Base-by-base conservation (phyloP, 2,888 invertebrate genomes). In the Linnaemya vulpina region DNA sequence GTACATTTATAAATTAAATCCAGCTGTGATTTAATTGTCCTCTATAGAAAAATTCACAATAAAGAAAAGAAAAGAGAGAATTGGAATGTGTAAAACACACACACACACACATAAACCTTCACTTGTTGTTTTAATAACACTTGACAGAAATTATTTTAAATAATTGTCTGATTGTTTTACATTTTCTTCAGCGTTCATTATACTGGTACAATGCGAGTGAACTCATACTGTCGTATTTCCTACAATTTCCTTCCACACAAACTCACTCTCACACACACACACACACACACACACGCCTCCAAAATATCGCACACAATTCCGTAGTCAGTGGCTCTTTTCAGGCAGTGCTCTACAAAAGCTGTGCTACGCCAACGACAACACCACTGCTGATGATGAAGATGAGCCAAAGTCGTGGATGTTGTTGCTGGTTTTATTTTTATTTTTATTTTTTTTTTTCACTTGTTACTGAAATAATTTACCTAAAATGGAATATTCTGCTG, bases 11-110 rank as follows among this genome's bases (percentile, higher is more conserved):
- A 51, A 74, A 60, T 53, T 38, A 80, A 78, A 74, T 78, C 82
- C 70, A 71, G 82, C 78, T 82, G 82, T 82, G 85, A 85, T 82
- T 85, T 82, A 78, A 82, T 82, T 82, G 85, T 85, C 75, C 74
- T 81, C 60, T 40, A 70, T 65, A 78, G 55, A 73, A 73, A 58
- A 76, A 43, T 43, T 9, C 10, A 22, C 17, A 46, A 70, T n/a
- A n/a, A n/a, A n/a, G n/a, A n/a, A n/a, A 77, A 17, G 51, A 38
- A 25, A 8, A 25, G 8, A 30, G 15, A 70, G 1, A 43, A n/a
- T 13, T 58, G n/a, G 51, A 51, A 30, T 3, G n/a, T 10, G 60
- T 5, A 22, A 68, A 4, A 49, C 15, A 51, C 17, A 51, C 5
- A 5, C 22, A 15, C n/a, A 53, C 4, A 38, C 11, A 53, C 17